Evolutionary conservation across 2,888 invertebrate species (phyloP), one percentile per base, ranked within the genome.

Genomic region (Epistrophe grossulariae): DNA sequence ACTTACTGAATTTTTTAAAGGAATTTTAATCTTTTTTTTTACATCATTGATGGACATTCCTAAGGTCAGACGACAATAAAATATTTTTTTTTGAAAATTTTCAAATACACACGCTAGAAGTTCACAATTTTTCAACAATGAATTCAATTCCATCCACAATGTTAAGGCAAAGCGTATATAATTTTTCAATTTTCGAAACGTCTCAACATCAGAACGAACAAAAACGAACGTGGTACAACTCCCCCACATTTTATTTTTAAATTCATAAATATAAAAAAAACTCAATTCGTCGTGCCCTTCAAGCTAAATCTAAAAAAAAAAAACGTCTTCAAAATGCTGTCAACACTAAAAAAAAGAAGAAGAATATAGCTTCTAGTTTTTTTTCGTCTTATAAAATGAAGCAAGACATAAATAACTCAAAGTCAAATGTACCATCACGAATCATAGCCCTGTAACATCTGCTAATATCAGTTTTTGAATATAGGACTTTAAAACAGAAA

Each of bases 261-360:
- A 64, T 73, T 59, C 48, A 40, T 9, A 35, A 28, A 24, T 45
- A 60, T 35, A 59, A 35, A 57, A n/a, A 59, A 35, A 45, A 13
- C 38, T 38, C 40, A 60, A 40, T 72, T 48, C 77, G 66, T 59
- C 19, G 66, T 72, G 82, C 82, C 82, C 82, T 82, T 82, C 82
- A 82, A 77, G 66, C 10, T 28, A 48, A 64, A 76, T 17, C 15
- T 13, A 55, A 31, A 31, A 55, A 48, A 31, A 50, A 71, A 71
- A 19, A 40, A 28, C 13, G 24, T 24, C 60, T 62, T 62, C 60
- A 59, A 72, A 57, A 48, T 62, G 48, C 81, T 82, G 81, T 82
- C 81, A 82, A 57, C 81, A 35, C 43, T 60, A 55, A 19, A 43
- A 19, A 43, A 24, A 48, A 45, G 17, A 71, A 11, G 59, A 35